Percentiles rank a stretch among this genome's conserved stretches.
Evolutionary conservation across 2,797 vertebrate species (phyloP).

Genomic region (Alca torda): DNA sequence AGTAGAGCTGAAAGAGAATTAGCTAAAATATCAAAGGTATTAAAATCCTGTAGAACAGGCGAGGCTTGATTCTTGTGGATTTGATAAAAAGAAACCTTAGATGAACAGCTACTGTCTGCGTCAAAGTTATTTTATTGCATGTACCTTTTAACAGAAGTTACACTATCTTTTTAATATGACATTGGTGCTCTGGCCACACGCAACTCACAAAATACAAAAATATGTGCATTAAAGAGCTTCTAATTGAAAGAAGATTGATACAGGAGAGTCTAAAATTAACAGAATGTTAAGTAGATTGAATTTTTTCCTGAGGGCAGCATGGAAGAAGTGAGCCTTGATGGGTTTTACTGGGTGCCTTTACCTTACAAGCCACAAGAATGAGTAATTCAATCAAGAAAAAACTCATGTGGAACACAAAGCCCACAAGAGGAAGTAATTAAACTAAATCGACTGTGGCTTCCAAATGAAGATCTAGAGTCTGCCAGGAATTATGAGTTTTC

Average conservation of each 20-base stretch:
- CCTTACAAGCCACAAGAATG: constrained; percentile 18
- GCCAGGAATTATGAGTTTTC: neutral
- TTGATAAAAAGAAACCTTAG: neutral
- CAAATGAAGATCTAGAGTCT: neutral
- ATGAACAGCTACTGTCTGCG: neutral
- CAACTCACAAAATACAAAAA: neutral
- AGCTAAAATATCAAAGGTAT: neutral
- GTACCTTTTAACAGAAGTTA: neutral
- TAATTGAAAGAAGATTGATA: neutral
- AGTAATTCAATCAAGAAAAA: neutral
- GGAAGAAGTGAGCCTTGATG: neutral
- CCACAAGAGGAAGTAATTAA: constrained; percentile 52
- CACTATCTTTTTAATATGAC: neutral
- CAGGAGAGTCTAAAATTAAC: neutral
- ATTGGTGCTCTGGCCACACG: neutral
- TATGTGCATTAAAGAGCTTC: neutral
- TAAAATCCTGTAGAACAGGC: neutral
- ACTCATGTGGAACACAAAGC: constrained; percentile 5
- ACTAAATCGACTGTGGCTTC: neutral
- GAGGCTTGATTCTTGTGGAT: neutral
- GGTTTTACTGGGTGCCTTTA: neutral
- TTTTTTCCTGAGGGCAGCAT: neutral
- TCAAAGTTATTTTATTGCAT: neutral
- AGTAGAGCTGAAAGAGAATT: neutral
- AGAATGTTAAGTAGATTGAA: neutral